Conservation (phyloP, 2,888 invertebrate species). For the Dioctria rufipes region DNA sequence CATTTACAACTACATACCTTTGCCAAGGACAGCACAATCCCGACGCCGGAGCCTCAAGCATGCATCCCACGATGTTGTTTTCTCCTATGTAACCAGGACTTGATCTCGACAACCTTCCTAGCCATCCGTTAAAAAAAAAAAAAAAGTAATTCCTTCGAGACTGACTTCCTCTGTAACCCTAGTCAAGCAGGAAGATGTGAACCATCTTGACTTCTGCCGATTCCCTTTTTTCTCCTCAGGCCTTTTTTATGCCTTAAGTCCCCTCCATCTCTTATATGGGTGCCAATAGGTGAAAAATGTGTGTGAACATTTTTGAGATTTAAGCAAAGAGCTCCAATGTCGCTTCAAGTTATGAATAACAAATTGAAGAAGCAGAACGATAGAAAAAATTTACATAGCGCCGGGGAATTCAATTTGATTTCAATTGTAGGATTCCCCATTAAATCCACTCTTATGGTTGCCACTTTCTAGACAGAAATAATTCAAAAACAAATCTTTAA, state of each 20-base stretch:
- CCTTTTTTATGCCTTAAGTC: conserved; percentile 41
- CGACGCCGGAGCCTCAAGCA: conserved; percentile 18
- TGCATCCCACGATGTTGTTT: conserved; percentile 41
- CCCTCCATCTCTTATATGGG: conserved; percentile 15
- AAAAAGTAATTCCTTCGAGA: background rate
- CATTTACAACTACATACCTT: background rate
- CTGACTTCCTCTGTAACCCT: conserved; percentile 32
- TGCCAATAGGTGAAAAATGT: conserved; percentile 50
- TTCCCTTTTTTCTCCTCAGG: conserved; percentile 18
- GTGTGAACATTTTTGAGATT: conserved; percentile 36
- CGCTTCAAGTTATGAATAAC: conserved; percentile 48
- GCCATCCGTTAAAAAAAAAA: conserved; percentile 4
- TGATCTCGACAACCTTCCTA: conserved; percentile 39
- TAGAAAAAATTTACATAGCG: background rate
- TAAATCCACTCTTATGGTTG: conserved; percentile 27
- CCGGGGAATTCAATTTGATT: conserved; percentile 2
- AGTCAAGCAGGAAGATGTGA: conserved; percentile 45
- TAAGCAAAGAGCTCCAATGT: conserved; percentile 32
- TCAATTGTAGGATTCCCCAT: conserved; percentile 26
- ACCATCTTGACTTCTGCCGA: conserved; percentile 42
- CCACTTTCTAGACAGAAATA: conserved; percentile 17
- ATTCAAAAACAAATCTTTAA: conserved; percentile 8
- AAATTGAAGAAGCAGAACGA: conserved; percentile 11
- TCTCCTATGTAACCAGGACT: conserved; percentile 35
- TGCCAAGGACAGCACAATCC: background rate